These are phyloP conservation scores for Talpa occidentalis DNA, from an alignment of 2,113 vertebrate species.

Conservation along the genomic window DNA sequence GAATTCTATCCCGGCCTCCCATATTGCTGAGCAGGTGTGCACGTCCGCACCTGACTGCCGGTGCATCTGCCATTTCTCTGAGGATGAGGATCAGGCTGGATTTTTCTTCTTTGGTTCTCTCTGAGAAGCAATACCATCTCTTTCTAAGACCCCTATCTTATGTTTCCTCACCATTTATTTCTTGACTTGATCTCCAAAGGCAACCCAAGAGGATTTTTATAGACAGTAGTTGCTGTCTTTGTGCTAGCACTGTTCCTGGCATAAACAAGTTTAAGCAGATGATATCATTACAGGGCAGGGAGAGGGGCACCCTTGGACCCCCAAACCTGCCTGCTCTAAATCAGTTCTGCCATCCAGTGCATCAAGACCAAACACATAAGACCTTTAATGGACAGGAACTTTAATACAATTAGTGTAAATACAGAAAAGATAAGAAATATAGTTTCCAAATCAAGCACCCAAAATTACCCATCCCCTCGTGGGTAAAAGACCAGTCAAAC, in stretches of 20 bases:
- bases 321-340: no score
- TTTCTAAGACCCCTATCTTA: not conserved
- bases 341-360: no score
- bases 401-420: no score
- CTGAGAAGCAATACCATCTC: not conserved
- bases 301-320: no score
- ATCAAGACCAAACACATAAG: no score
- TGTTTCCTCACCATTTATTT: not conserved
- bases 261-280: not conserved
- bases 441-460: no score
- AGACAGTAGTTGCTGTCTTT: not conserved
- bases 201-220: not conserved
- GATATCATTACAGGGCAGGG: not conserved
- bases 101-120: not conserved
- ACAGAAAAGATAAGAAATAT: no score
- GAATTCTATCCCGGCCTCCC: not conserved
- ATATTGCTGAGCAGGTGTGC: not conserved
- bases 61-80: not conserved
- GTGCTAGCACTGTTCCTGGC: not conserved
- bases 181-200: not conserved
- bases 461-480: no score
- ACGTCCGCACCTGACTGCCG: not conserved
- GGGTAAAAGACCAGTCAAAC: no score
- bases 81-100: not conserved
- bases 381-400: no score